Percentiles rank a stretch among this genome's conserved stretches.
Evolutionary conservation across 2,888 invertebrate species (phyloP).

Genomic region (Choreutis nemorana): DNA sequence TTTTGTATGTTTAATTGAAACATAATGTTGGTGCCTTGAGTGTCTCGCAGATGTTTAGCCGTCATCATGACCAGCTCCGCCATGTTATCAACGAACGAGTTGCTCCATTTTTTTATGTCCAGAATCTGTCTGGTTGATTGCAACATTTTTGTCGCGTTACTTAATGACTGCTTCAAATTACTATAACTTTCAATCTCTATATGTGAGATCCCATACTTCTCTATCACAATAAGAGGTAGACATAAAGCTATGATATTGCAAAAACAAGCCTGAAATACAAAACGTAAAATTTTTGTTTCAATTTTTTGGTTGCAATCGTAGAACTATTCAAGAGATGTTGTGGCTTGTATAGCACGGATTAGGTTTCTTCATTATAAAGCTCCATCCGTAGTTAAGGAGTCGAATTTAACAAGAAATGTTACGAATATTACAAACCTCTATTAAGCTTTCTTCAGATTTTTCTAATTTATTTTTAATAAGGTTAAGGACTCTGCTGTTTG

Average conservation of each 20-base stretch:
- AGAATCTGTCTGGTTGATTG: constrained; percentile 32
- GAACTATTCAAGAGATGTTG: too few species aligned
- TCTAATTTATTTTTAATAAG: constrained; percentile 17
- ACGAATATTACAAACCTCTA: constrained; percentile 25
- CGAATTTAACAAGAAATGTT: constrained; percentile 2
- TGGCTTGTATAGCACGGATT: too few species aligned
- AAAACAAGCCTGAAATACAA: constrained; percentile 35
- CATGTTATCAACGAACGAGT: constrained; percentile 46
- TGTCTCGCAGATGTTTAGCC: constrained; percentile 37
- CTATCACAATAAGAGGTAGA: constrained; percentile 41
- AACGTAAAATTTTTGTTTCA: constrained; percentile 1
- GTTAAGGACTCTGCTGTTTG: constrained; percentile 27
- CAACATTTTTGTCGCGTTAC: constrained; percentile 32
- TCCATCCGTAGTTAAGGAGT: too few species aligned
- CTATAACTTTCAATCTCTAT: constrained; percentile 15
- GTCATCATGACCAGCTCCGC: constrained; percentile 34
- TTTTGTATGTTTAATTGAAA: constrained; percentile 29
- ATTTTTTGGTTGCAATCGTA: too few species aligned
- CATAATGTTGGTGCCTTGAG: constrained; percentile 25
- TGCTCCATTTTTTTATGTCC: constrained; percentile 35
- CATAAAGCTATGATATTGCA: constrained; percentile 37
- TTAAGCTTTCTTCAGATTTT: constrained; percentile 19
- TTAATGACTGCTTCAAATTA: constrained; percentile 17
- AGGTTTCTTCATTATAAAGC: too few species aligned
- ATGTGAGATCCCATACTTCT: constrained; percentile 31